Conservation (phyloP, 2,113 vertebrate species). For the Nothocercus julius region DNA sequence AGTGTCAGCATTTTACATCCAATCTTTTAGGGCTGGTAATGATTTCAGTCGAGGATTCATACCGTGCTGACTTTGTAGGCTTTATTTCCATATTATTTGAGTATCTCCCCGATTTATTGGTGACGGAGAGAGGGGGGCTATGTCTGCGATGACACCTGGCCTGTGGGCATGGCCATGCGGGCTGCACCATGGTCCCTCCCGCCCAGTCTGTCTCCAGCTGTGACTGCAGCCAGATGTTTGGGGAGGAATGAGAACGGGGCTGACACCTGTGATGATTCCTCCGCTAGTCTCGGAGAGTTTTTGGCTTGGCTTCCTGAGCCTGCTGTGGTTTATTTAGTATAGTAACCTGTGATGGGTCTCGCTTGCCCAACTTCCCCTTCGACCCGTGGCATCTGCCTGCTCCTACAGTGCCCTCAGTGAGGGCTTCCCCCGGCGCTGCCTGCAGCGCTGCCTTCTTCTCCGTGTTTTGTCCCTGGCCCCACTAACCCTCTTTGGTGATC, state of each 20-base stretch:
- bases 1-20: not conserved
- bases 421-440: no score
- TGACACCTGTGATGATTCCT: not conserved
- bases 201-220: not conserved
- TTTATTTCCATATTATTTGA: slow-evolving; percentile 3
- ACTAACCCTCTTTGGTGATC: not conserved
- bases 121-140: not conserved
- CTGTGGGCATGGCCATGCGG: not conserved
- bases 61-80: not conserved
- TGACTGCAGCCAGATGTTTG: not conserved
- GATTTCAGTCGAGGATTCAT: not conserved
- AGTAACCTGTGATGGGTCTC: not conserved
- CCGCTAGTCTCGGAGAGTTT: not conserved
- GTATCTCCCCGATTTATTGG: not conserved
- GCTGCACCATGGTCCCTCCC: not conserved
- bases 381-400: not conserved
- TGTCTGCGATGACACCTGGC: accelerated
- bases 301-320: not conserved
- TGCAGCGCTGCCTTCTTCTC: not conserved
- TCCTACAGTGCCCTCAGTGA: not conserved
- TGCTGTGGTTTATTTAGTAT: not conserved
- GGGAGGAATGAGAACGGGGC: not conserved
- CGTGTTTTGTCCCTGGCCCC: no score
- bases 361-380: not conserved
- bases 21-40: not conserved